A percentile compares a stretch with the other conserved stretches of the same genome.
Conservation (phyloP, 53 echinoderm and acorn worm species). For the Henricia sp. region DNA sequence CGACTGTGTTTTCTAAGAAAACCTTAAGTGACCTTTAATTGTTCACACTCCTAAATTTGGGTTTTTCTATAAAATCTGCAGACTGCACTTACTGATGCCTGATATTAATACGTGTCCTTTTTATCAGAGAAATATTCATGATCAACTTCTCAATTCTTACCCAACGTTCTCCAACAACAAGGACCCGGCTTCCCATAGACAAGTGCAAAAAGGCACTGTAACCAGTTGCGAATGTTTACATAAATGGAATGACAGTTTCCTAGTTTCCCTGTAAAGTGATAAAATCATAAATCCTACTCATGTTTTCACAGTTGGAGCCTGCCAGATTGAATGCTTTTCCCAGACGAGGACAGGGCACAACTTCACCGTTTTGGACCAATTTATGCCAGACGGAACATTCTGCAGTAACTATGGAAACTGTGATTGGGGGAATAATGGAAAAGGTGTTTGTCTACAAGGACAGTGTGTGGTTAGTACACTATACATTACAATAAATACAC, state of each 20-base stretch:
- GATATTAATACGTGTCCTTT: neutral
- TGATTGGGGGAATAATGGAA: conserved; percentile 5
- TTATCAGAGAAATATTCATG: too few species aligned
- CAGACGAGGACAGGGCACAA: neutral
- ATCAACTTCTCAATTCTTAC: too few species aligned
- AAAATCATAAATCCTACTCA: neutral
- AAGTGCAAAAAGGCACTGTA: neutral
- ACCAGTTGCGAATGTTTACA: neutral
- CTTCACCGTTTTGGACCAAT: neutral
- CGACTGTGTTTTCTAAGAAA: too few species aligned
- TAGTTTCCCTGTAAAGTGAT: neutral
- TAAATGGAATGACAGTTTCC: too few species aligned
- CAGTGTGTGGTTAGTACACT: conserved; percentile 58
- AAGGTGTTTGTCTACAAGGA: conserved; percentile 51
- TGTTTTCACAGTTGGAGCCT: conserved; percentile 54
- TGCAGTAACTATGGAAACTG: conserved; percentile 38
- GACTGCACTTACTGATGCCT: neutral
- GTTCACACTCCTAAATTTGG: too few species aligned
- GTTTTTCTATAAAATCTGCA: too few species aligned
- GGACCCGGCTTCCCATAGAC: neutral
- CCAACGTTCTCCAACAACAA: neutral
- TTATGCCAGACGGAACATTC: conserved; percentile 47
- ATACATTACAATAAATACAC: neutral
- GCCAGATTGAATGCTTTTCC: conserved; percentile 47
- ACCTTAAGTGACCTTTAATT: too few species aligned